phyloP scores from a whole-genome alignment of 2,113 vertebrate genomes.

The Megaleporinus macrocephalus region DNA sequence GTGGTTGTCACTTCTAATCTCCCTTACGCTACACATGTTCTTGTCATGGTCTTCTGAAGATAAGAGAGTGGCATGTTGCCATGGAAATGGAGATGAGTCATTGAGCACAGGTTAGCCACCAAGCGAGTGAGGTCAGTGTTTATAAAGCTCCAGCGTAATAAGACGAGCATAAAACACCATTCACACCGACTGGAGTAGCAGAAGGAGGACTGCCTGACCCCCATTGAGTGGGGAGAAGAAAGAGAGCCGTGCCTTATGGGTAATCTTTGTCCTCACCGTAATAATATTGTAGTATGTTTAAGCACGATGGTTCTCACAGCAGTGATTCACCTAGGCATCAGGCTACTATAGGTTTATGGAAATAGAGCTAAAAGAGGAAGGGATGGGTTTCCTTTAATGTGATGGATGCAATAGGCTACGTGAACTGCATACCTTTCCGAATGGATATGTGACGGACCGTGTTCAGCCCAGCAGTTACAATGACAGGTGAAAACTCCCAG shows the following conservation, averaged over 20 bases:
- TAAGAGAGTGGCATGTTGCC: conserved; percentile 14
- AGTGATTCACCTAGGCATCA: background rate
- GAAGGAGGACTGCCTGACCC: background rate
- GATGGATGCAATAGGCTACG: background rate
- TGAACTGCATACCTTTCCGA: background rate
- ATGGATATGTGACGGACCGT: background rate
- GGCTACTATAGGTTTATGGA: background rate
- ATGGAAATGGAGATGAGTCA: conserved; percentile 9
- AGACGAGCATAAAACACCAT: background rate
- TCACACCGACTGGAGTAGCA: background rate
- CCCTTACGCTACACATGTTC: conserved; percentile 18
- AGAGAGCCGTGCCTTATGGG: background rate
- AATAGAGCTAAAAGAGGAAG: background rate
- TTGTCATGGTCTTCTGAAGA: conserved; percentile 21
- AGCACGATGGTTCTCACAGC: background rate
- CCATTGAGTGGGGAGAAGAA: background rate
- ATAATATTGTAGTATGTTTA: background rate
- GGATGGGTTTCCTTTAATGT: background rate
- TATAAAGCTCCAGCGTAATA: conserved; percentile 2
- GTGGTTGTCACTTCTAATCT: conserved; percentile 23
- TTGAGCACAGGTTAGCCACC: background rate
- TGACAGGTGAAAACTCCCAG: background rate
- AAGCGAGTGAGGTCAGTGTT: background rate
- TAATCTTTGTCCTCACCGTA: background rate
- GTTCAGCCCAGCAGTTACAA: background rate